These are phyloP conservation scores for Netelia virgata DNA, from an alignment of 2,888 invertebrate genomes.

Conservation along the genomic window DNA sequence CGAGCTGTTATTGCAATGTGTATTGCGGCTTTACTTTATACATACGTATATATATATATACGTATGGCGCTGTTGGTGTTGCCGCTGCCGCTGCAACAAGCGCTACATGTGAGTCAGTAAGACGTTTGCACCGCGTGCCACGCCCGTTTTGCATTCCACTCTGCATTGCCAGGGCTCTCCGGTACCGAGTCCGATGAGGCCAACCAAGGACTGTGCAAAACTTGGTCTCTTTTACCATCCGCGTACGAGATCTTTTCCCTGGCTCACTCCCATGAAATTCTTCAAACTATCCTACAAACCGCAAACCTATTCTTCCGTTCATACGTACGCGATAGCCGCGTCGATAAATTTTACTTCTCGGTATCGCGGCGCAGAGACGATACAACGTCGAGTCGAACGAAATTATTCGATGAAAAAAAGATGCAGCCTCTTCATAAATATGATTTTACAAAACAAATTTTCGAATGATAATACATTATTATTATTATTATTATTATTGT, in stretches of 20 bases:
- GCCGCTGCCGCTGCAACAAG: conserved; percentile 28
- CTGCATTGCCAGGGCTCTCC: conserved; percentile 47
- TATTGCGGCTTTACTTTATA: conserved; percentile 27
- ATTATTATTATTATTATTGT: too few relatives aligned
- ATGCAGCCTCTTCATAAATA: too few relatives aligned
- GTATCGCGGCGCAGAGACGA: too few relatives aligned
- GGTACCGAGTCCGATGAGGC: conserved; percentile 7
- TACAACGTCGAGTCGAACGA: too few relatives aligned
- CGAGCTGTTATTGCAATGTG: conserved; percentile 18
- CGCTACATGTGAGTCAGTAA: conserved; percentile 78
- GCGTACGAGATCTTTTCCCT: conserved; percentile 5
- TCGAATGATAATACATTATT: too few relatives aligned
- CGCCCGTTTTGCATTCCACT: conserved; percentile 79
- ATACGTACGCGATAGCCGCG: background rate
- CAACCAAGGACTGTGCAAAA: conserved; percentile 28
- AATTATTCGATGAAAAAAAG: too few relatives aligned
- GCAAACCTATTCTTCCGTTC: background rate
- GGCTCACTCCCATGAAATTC: conserved; percentile 50
- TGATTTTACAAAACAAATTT: too few relatives aligned
- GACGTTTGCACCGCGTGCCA: conserved; percentile 77
- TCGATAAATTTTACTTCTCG: too few relatives aligned
- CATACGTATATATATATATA: background rate
- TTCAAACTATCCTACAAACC: background rate
- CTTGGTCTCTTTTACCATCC: background rate
- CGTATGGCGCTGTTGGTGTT: conserved; percentile 1